phyloP scores from a whole-genome alignment of 1,140 invertebrate genomes.

The Drosophila pallidifrons region DNA sequence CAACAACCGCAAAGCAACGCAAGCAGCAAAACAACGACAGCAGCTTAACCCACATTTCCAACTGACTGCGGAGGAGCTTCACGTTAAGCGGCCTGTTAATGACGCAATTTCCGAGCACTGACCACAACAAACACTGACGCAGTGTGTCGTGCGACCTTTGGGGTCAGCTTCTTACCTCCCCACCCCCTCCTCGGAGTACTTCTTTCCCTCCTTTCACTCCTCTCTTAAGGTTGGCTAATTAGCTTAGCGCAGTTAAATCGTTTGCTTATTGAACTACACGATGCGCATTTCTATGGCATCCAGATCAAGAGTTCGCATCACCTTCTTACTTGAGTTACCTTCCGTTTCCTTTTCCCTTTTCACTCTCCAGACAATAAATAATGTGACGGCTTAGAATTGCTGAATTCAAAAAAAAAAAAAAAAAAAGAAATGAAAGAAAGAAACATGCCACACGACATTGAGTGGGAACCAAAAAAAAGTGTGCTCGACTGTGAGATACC shows the following conservation, averaged over 20 bases:
- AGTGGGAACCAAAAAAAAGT: slow-evolving; percentile 5
- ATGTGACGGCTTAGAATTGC: slow-evolving; percentile 24
- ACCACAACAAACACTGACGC: slow-evolving; percentile 23
- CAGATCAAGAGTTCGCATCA: not conserved
- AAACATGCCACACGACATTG: slow-evolving; percentile 44
- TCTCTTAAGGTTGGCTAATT: slow-evolving; percentile 36
- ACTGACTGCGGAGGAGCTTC: slow-evolving; percentile 4
- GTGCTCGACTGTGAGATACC: no score
- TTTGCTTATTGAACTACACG: slow-evolving; percentile 52
- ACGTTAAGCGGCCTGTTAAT: slow-evolving; percentile 51
- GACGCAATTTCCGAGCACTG: slow-evolving; percentile 52
- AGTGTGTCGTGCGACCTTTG: no score
- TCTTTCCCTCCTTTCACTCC: no score
- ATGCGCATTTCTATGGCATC: slow-evolving; percentile 51
- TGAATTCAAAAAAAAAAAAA: slow-evolving; percentile 1
- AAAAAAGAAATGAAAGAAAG: no score
- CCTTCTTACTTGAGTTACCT: not conserved
- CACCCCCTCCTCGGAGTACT: not conserved
- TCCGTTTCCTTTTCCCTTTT: not conserved
- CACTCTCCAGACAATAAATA: slow-evolving; percentile 47
- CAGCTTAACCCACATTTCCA: not conserved
- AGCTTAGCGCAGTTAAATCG: slow-evolving; percentile 55
- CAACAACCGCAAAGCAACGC: not conserved
- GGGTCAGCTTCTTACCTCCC: slow-evolving; percentile 25
- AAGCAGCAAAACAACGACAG: not conserved